Base-by-base conservation (phyloP, 2,888 invertebrate genomes). In the Latheticus oryzae region DNA sequence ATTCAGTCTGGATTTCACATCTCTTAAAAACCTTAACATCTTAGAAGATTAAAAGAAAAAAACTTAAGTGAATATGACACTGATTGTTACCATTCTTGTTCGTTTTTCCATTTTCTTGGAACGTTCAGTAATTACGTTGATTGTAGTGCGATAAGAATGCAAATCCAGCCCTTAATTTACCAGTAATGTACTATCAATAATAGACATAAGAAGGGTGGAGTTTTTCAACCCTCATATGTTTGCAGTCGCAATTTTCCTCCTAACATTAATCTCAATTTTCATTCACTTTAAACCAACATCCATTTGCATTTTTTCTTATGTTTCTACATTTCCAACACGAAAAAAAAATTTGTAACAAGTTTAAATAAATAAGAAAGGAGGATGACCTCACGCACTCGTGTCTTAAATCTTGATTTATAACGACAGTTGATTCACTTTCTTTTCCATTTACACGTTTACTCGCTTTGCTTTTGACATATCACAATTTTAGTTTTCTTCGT, bases 371-470 rank as follows among this genome's bases (percentile, higher is more conserved):
- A 40, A 40, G 8, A 12, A 26, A 37, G 8, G 4, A 8, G 16
- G 35, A 28, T 28, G 42, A 26, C 42, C 42, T 42, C 42, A 23
- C 38, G 38, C 38, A 43, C 30, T 30, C 19, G 17, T 12, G 43
- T 30, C 43, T 45, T 32, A 45, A 32, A 32, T 21, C 7, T 21
- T 45, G 30, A 45, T 45, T 43, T 43, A 43, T 30, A 11, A 9
- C 43, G 30, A 43, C 17, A 9, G 16, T 12, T 43, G 30, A 43
- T 43, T 43, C 43, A 43, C 30, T 43, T 43, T 5, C 21, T 38
- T 23, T 38, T 38, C 23, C 38, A 38, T 38, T 38, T 43, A 30
- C 42, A 43, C 30, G 43, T 43, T 38, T 43, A 30, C 30, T 38
- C 38, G 30, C 45, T 35, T 9, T 17, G 17, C 3, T 43, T 42